Percentiles rank a stretch among this genome's conserved stretches.
Conservation (phyloP, 2,797 vertebrate genomes). For the Mionectes olivaceus region DNA sequence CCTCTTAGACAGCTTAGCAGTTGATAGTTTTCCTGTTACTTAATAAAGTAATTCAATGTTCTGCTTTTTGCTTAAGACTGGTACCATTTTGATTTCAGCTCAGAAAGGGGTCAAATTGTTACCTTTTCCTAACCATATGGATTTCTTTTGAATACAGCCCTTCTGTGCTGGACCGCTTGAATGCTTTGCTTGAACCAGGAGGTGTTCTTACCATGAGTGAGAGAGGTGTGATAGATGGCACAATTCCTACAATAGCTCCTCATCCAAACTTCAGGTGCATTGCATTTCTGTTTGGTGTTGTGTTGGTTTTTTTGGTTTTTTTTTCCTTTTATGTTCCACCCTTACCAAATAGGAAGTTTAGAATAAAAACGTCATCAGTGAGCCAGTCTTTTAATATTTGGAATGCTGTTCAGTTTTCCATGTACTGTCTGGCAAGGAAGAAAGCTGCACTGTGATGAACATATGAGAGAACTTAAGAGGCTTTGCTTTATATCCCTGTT, state of each 20-base stretch:
- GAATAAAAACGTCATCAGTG: not conserved
- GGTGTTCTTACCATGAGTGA: slow-evolving; percentile 93
- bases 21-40: not conserved
- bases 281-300: not conserved
- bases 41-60: not conserved
- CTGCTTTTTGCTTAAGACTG: not conserved
- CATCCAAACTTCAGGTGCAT: slow-evolving; percentile 95
- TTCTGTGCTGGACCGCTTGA: slow-evolving; percentile 95
- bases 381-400: not conserved
- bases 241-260: slow-evolving; percentile 87
- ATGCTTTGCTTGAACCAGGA: slow-evolving; percentile 93
- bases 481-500: not conserved
- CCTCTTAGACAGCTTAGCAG: not conserved
- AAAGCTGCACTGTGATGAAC: not conserved
- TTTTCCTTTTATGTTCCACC: rapidly evolving
- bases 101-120: not conserved
- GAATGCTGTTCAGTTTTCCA: not conserved
- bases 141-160: slow-evolving; percentile 80
- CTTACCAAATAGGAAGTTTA: not conserved
- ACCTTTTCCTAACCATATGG: not conserved
- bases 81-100: not conserved
- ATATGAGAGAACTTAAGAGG: not conserved
- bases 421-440: not conserved
- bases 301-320: no score
- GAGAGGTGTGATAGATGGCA: slow-evolving; percentile 92